Percentiles rank a stretch among this genome's conserved stretches.
phyloP scores from a whole-genome alignment of 1,140 invertebrate species.

The Pseudomyrmex gracilis region DNA sequence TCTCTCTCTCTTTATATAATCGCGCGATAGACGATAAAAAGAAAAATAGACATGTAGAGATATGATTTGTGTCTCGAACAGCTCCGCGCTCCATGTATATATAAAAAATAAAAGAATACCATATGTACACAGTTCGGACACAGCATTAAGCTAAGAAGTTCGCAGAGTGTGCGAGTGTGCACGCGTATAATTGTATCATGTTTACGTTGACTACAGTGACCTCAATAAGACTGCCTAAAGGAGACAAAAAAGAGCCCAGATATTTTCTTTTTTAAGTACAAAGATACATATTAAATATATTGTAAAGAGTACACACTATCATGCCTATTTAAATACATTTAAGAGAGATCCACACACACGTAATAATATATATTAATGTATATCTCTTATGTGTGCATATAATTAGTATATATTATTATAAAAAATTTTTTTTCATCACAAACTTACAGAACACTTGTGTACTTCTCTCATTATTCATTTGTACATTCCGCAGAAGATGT shows the following conservation, averaged over 20 bases:
- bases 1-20: constrained; percentile 58
- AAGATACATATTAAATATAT: constrained; percentile 24
- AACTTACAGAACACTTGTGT: no score
- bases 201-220: constrained; percentile 58
- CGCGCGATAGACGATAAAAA: constrained; percentile 34
- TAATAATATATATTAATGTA: no score
- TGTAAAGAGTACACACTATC: not conserved
- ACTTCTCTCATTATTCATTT: no score
- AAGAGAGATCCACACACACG: no score
- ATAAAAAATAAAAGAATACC: constrained; percentile 64
- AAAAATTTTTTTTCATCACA: no score
- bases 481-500: no score
- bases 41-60: constrained; percentile 57
- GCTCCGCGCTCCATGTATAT: constrained; percentile 81
- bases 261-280: constrained; percentile 55
- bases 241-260: not conserved
- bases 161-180: not conserved
- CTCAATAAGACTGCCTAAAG: constrained; percentile 50
- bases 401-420: no score
- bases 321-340: no score
- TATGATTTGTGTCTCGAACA: constrained; percentile 79
- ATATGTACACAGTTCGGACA: constrained; percentile 73
- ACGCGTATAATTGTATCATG: constrained; percentile 2
- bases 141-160: constrained; percentile 63
- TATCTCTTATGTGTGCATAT: no score